Conservation (phyloP, 2,888 invertebrate species). For the Ferrisia virgata region DNA sequence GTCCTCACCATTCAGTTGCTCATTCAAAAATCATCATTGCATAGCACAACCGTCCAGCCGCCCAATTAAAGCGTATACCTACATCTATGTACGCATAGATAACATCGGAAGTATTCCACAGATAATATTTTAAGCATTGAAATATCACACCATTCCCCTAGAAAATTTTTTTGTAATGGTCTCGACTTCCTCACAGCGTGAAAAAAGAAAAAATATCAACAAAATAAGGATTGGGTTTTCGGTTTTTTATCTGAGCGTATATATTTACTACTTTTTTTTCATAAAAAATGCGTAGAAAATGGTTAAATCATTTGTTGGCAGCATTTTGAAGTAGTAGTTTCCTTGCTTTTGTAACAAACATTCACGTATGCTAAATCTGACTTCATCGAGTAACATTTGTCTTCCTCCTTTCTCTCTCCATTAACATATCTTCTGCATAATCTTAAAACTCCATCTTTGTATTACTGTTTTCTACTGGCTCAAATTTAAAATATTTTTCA, state of each 20-base stretch:
- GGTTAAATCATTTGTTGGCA: slow-evolving; percentile 43
- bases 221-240: slow-evolving; percentile 19
- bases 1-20: too few species aligned
- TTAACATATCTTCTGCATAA: slow-evolving; percentile 30
- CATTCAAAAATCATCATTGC: too few species aligned
- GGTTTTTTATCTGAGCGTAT: slow-evolving; percentile 1
- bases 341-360: slow-evolving; percentile 24
- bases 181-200: neutral
- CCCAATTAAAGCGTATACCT: neutral
- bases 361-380: slow-evolving; percentile 41
- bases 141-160: neutral
- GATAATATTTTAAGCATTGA: neutral
- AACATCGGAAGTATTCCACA: neutral
- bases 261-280: neutral
- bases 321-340: slow-evolving; percentile 21
- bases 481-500: slow-evolving; percentile 43
- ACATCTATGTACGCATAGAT: too few species aligned
- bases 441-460: slow-evolving; percentile 5
- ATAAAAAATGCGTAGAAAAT: slow-evolving; percentile 30
- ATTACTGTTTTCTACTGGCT: neutral
- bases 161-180: neutral
- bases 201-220: neutral
- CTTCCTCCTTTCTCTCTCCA: slow-evolving; percentile 34
- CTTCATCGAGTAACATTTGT: slow-evolving; percentile 44
- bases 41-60: too few species aligned